These are phyloP conservation scores for Microctenopoma steveboyesi DNA, from an alignment of 2,797 vertebrate species.

Conservation along the genomic window DNA sequence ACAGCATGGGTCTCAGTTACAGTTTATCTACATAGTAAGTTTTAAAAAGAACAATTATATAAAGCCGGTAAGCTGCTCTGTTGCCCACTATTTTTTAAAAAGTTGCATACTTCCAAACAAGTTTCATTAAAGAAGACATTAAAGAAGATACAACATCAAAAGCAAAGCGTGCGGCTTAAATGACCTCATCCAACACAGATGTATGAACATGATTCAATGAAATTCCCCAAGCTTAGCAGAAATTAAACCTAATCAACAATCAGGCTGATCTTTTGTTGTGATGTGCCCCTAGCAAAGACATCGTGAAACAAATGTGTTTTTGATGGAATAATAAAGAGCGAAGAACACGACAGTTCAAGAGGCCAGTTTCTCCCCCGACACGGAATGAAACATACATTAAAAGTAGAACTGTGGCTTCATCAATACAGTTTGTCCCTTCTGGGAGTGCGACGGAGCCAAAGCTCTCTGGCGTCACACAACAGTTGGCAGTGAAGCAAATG, in stretches of 20 bases:
- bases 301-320: slow-evolving; percentile 61
- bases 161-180: slow-evolving; percentile 36
- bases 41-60: not conserved
- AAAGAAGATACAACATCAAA: slow-evolving; percentile 36
- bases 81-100: too few relatives aligned
- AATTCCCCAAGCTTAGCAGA: slow-evolving; percentile 29
- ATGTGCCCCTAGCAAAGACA: slow-evolving; percentile 41
- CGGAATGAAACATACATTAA: slow-evolving; percentile 58
- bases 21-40: not conserved
- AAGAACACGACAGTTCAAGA: slow-evolving; percentile 52
- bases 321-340: slow-evolving; percentile 49
- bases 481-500: slow-evolving; percentile 67
- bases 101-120: not conserved
- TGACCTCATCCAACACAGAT: slow-evolving; percentile 52
- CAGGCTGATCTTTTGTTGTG: slow-evolving; percentile 54
- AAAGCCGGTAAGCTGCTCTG: too few relatives aligned
- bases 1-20: not conserved
- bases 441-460: slow-evolving; percentile 57
- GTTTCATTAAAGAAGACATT: slow-evolving; percentile 22
- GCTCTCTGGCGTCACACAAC: slow-evolving; percentile 62
- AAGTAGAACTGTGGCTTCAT: slow-evolving; percentile 57
- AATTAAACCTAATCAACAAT: slow-evolving; percentile 65
- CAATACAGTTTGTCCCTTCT: slow-evolving; percentile 58
- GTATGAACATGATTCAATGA: slow-evolving; percentile 44
- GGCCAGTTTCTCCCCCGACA: slow-evolving; percentile 11